Conservation (phyloP, 2,113 vertebrate genomes). For the Varanus salvator region DNA sequence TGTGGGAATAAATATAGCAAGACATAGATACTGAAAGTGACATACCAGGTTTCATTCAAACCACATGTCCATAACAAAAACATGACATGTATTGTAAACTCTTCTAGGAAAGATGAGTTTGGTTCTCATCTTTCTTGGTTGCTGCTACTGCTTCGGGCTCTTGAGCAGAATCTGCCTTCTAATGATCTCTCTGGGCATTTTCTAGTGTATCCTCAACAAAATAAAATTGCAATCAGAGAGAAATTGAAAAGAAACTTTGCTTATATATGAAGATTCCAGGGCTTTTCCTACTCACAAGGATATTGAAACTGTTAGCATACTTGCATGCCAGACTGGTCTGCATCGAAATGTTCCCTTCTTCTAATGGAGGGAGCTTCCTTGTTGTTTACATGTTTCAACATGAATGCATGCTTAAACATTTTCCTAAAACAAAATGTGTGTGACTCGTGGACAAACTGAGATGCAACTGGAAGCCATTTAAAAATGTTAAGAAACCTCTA, state of each 20-base stretch:
- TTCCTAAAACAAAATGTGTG: neutral
- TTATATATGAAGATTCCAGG: neutral
- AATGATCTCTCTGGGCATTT: neutral
- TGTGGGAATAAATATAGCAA: constrained; percentile 1
- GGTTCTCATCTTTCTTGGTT: neutral
- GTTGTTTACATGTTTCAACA: neutral
- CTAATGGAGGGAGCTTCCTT: neutral
- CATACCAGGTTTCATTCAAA: constrained; percentile 1
- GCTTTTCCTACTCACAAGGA: neutral
- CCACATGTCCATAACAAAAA: constrained; percentile 6
- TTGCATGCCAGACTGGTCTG: neutral
- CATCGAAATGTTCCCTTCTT: neutral
- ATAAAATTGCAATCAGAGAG: neutral
- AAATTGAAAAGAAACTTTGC: neutral
- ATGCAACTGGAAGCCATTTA: neutral
- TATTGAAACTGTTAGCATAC: neutral
- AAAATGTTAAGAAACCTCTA: neutral
- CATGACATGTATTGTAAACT: neutral
- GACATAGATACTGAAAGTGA: neutral
- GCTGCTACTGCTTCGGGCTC: neutral
- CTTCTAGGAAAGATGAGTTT: neutral
- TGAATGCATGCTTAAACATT: neutral
- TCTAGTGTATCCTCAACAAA: neutral
- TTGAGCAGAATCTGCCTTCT: neutral
- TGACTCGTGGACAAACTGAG: too few relatives aligned